A percentile compares a stretch with the other conserved stretches of the same genome.
Conservation (phyloP, 2,888 invertebrate species). For the Nephrotoma guestfalica region DNA sequence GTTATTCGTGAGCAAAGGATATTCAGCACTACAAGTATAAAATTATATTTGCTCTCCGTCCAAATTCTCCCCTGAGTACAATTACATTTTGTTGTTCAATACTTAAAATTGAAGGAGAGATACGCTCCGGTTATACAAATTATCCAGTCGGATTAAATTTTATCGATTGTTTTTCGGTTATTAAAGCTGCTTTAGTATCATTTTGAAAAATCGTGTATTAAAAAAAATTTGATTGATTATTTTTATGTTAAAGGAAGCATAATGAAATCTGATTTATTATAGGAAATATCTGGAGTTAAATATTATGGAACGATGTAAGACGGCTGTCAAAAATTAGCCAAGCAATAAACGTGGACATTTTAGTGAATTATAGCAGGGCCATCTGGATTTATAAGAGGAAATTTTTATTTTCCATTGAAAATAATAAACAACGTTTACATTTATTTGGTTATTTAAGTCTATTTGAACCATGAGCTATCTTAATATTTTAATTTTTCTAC, state of each 20-base stretch:
- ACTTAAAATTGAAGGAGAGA: background rate
- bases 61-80: background rate
- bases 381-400: too few species aligned
- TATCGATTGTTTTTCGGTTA: background rate
- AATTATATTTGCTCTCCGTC: background rate
- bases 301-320: background rate
- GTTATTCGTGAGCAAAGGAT: background rate
- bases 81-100: background rate
- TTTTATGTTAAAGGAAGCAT: background rate
- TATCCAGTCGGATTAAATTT: background rate
- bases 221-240: background rate
- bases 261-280: background rate
- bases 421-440: too few species aligned
- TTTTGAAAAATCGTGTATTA: background rate
- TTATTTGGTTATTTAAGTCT: too few species aligned
- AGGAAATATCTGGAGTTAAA: background rate
- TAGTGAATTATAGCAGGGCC: too few species aligned
- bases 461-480: too few species aligned
- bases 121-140: background rate
- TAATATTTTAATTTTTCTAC: too few species aligned
- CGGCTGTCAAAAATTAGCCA: too few species aligned
- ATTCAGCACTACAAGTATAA: background rate
- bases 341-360: too few species aligned
- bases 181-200: background rate
- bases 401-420: too few species aligned